phyloP scores from a whole-genome alignment of 2,888 invertebrate species.

The Ethmia dodecea region DNA sequence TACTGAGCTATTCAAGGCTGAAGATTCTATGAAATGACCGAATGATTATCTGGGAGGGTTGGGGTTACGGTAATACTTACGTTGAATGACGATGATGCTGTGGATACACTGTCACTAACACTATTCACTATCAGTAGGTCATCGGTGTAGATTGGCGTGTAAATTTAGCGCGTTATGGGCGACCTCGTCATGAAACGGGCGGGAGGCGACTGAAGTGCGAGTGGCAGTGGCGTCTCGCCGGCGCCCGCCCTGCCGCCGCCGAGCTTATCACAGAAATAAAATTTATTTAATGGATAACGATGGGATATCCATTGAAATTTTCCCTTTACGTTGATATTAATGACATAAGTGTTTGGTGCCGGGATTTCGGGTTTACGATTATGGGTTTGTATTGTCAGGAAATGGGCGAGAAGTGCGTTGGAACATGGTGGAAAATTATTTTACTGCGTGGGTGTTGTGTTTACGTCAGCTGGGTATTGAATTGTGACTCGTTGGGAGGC shows the following conservation, averaged over 20 bases:
- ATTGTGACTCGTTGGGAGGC: no score
- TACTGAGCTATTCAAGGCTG: constrained; percentile 11
- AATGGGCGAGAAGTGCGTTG: no score
- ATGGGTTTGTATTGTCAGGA: no score
- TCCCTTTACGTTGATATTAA: constrained; percentile 37
- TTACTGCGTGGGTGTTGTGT: no score
- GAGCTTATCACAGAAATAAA: constrained; percentile 59
- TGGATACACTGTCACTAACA: constrained; percentile 34
- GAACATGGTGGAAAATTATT: no score
- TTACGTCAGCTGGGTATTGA: no score
- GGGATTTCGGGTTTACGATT: neutral
- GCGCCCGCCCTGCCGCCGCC: constrained; percentile 28
- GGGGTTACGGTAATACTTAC: neutral
- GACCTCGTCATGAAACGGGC: constrained; percentile 39
- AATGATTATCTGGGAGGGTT: neutral
- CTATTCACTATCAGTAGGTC: constrained; percentile 66
- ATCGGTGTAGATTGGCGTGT: constrained; percentile 53
- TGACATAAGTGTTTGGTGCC: constrained; percentile 1
- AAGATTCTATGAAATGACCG: constrained; percentile 3
- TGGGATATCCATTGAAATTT: constrained; percentile 62
- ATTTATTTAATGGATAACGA: constrained; percentile 73
- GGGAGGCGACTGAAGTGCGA: constrained; percentile 67
- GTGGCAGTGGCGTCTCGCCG: constrained; percentile 18
- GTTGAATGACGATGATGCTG: no score
- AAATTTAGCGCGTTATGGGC: constrained; percentile 57